Conservation (phyloP, 2,797 vertebrate species). For the Chanos chanos region DNA sequence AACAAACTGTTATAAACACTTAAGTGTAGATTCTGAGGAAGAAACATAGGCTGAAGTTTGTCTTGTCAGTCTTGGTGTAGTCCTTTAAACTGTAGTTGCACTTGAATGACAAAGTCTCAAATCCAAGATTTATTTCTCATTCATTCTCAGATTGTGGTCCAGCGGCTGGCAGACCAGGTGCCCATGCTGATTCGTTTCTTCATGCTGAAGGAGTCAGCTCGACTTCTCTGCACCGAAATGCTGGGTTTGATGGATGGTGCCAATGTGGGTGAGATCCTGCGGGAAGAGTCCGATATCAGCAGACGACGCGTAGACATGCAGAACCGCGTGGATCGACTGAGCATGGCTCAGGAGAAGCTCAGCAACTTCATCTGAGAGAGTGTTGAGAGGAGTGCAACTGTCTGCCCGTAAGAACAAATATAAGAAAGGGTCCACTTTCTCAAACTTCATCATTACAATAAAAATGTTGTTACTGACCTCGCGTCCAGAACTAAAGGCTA, state of each 20-base stretch:
- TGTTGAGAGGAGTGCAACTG: too few relatives aligned
- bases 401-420: too few relatives aligned
- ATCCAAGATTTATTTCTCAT: not conserved
- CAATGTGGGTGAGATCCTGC: conserved; percentile 52
- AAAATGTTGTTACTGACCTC: too few relatives aligned
- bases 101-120: too few relatives aligned
- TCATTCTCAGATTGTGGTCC: conserved; percentile 54
- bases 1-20: too few relatives aligned
- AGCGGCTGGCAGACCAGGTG: conserved; percentile 66
- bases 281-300: conserved; percentile 52
- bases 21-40: too few relatives aligned
- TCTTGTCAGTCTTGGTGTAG: too few relatives aligned
- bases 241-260: conserved; percentile 61
- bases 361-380: conserved; percentile 25
- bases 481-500: too few relatives aligned
- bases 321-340: conserved; percentile 45
- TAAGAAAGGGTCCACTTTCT: too few relatives aligned
- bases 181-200: conserved; percentile 69
- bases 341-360: conserved; percentile 47
- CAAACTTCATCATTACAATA: too few relatives aligned
- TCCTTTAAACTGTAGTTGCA: too few relatives aligned
- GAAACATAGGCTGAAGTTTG: too few relatives aligned
- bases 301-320: conserved; percentile 46
- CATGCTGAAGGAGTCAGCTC: conserved; percentile 53
- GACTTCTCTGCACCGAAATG: conserved; percentile 56